These are phyloP conservation scores for Melipona bicolor DNA, from an alignment of 2,888 invertebrate genomes.

Conservation along the genomic window DNA sequence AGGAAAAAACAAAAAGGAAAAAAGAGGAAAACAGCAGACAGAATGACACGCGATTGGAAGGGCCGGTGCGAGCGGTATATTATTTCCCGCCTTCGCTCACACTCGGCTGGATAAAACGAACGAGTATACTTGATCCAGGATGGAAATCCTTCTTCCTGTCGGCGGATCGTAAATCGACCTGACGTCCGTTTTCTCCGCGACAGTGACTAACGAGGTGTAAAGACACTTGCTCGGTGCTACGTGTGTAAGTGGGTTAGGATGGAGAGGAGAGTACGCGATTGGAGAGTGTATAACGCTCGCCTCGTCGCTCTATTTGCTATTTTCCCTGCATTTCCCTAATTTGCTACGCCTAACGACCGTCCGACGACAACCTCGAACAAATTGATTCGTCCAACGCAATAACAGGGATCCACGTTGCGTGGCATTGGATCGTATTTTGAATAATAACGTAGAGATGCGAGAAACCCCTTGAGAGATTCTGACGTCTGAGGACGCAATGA, in stretches of 20 bases:
- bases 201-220: conserved; percentile 69
- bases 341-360: background rate
- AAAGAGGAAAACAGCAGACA: conserved; percentile 16
- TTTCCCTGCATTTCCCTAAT: conserved; percentile 9
- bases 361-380: background rate
- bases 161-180: conserved; percentile 68
- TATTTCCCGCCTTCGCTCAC: conserved; percentile 46
- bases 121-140: conserved; percentile 55
- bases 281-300: conserved; percentile 23
- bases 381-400: background rate
- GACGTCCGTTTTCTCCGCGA: conserved; percentile 63
- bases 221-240: conserved; percentile 47
- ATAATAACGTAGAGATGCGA: background rate
- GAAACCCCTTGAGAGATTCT: background rate
- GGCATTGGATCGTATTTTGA: background rate
- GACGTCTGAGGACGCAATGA: background rate
- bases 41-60: conserved; percentile 40
- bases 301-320: conserved; percentile 20
- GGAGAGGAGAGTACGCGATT: conserved; percentile 40
- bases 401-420: background rate
- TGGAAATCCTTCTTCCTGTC: conserved; percentile 71
- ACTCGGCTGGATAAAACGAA: conserved; percentile 52
- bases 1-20: no score
- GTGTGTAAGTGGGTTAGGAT: conserved; percentile 36
- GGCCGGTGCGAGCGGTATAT: conserved; percentile 36